phyloP scores from a whole-genome alignment of 2,888 invertebrate species.

The Eupelmus urozonus region DNA sequence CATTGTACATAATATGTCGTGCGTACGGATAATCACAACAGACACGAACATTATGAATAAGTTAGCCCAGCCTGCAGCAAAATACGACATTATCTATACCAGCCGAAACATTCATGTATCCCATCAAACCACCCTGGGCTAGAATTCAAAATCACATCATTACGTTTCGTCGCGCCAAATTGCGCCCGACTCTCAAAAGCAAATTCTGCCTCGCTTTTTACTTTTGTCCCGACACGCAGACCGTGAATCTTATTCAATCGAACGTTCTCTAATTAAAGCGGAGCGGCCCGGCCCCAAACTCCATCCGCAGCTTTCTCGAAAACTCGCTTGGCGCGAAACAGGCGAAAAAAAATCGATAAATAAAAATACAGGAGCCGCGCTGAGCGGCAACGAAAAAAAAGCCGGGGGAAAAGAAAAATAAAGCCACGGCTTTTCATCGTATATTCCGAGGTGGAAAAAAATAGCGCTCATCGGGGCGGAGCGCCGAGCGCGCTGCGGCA shows the following conservation, averaged over 20 bases:
- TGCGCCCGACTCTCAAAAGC: too few relatives aligned
- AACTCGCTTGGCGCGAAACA: background rate
- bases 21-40: too few relatives aligned
- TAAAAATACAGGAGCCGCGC: background rate
- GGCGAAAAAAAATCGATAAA: background rate
- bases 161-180: too few relatives aligned
- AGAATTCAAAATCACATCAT: too few relatives aligned
- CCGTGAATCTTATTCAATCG: conserved; percentile 9
- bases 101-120: too few relatives aligned
- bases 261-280: conserved; percentile 36
- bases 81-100: too few relatives aligned
- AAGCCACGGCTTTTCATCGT: conserved; percentile 34
- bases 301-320: background rate
- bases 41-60: too few relatives aligned
- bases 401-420: background rate
- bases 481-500: conserved; percentile 9
- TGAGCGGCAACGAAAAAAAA: background rate
- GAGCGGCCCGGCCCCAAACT: background rate
- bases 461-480: background rate
- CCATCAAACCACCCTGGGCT: too few relatives aligned
- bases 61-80: too few relatives aligned
- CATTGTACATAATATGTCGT: too few relatives aligned
- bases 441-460: background rate
- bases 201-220: background rate
- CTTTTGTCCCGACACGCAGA: background rate